Conservation (phyloP, 2,113 vertebrate genomes). For the Tamias sibiricus region DNA sequence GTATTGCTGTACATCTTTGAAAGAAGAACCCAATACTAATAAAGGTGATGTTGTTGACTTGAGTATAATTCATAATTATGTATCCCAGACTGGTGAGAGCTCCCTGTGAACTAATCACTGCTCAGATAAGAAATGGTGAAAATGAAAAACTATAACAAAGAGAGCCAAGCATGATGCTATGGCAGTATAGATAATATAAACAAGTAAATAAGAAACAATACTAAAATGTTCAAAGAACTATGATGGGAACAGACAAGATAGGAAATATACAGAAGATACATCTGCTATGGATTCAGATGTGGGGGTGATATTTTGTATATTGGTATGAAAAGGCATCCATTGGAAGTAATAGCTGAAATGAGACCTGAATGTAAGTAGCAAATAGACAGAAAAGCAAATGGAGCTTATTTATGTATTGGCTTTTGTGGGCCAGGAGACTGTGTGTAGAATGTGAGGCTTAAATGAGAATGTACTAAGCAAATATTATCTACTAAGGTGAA, state of each 20-base stretch:
- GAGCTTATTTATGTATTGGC: background rate
- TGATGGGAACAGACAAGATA: background rate
- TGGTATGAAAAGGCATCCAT: background rate
- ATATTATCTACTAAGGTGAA: background rate
- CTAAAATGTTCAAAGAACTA: background rate
- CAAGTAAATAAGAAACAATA: background rate
- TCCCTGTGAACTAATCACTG: background rate
- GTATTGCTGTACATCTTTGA: background rate
- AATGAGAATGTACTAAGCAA: background rate
- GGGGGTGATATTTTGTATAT: background rate
- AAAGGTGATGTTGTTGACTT: background rate
- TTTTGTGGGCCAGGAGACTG: background rate
- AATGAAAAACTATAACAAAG: background rate
- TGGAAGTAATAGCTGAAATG: background rate
- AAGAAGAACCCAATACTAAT: background rate
- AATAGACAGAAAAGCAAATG: background rate
- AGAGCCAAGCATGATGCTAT: background rate
- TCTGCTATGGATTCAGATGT: background rate
- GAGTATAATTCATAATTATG: background rate
- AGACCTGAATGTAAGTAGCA: background rate
- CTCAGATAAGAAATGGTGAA: background rate
- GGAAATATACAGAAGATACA: background rate
- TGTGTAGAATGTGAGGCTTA: too few relatives aligned
- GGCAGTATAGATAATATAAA: background rate
- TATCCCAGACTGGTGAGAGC: background rate